Evolutionary conservation across 2,797 vertebrate species (phyloP).

Genomic region (Halcyon leucocephala): DNA sequence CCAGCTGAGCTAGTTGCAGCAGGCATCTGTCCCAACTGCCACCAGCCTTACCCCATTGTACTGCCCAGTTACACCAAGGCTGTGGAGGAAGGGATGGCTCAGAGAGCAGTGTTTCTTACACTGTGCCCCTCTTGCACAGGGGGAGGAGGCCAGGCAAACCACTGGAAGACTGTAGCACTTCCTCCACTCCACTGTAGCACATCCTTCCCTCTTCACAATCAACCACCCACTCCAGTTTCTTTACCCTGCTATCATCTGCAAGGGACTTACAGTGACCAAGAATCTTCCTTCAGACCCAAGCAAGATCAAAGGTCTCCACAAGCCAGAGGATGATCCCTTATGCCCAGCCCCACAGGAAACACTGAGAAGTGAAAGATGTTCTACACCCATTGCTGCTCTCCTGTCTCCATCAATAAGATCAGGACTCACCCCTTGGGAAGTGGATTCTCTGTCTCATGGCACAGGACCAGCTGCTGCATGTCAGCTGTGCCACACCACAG

Average conservation of each 20-base stretch:
- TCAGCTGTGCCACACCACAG: not conserved
- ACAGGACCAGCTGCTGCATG: not conserved
- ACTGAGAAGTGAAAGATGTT: not conserved
- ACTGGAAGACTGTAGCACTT: not conserved
- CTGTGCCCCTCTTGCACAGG: not conserved
- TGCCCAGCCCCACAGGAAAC: rapidly evolving
- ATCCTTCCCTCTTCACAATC: not conserved
- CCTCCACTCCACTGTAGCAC: not conserved
- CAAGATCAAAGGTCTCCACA: not conserved
- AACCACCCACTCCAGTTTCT: not conserved
- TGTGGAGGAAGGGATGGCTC: not conserved
- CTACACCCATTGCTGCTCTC: not conserved
- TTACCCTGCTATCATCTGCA: not conserved
- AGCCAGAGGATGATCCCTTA: not conserved
- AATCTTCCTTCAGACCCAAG: not conserved
- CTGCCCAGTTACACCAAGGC: not conserved
- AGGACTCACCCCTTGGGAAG: not conserved
- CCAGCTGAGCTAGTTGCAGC: not conserved
- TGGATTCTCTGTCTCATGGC: not conserved
- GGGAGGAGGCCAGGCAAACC: not conserved
- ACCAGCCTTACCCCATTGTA: not conserved
- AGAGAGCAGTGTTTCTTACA: rapidly evolving
- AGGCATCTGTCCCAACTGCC: not conserved
- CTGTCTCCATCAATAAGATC: not conserved
- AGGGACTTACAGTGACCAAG: not conserved